phyloP scores from a whole-genome alignment of 1,140 invertebrate genomes.

The Pissodes strobi region DNA sequence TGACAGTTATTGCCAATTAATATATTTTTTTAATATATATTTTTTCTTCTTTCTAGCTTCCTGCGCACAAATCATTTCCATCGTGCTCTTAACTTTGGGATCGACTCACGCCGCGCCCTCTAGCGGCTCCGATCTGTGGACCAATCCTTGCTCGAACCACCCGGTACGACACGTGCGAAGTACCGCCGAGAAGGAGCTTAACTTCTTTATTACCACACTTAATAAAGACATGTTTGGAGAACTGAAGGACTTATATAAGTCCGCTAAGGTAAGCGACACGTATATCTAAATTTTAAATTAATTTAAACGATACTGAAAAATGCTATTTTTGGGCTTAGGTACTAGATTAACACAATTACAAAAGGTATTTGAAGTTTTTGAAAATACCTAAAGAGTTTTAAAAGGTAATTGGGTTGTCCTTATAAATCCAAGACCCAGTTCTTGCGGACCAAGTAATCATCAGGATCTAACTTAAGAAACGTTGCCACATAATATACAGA shows the following conservation, averaged over 20 bases:
- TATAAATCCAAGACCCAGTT: no score
- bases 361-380: no score
- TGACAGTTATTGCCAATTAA: no score
- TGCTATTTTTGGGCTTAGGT: no score
- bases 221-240: conserved; percentile 18
- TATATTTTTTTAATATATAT: no score
- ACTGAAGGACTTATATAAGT: conserved; percentile 20
- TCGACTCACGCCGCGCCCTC: conserved; percentile 10
- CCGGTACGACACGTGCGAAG: conserved; percentile 35
- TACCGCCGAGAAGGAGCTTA: conserved; percentile 33
- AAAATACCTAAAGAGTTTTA: no score
- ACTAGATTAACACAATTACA: no score
- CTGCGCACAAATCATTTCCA: conserved; percentile 16
- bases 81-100: conserved; percentile 23
- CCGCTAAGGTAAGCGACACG: conserved; percentile 18
- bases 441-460: no score
- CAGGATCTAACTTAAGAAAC: no score
- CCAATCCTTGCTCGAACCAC: conserved; percentile 31
- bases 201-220: conserved; percentile 13
- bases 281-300: not conserved
- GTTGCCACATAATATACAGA: no score
- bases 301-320: not conserved
- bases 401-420: no score
- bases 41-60: conserved; percentile 25
- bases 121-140: conserved; percentile 29